These are phyloP conservation scores for Cyprinodon tularosa DNA, from an alignment of 2,113 vertebrate species.

Conservation along the genomic window DNA sequence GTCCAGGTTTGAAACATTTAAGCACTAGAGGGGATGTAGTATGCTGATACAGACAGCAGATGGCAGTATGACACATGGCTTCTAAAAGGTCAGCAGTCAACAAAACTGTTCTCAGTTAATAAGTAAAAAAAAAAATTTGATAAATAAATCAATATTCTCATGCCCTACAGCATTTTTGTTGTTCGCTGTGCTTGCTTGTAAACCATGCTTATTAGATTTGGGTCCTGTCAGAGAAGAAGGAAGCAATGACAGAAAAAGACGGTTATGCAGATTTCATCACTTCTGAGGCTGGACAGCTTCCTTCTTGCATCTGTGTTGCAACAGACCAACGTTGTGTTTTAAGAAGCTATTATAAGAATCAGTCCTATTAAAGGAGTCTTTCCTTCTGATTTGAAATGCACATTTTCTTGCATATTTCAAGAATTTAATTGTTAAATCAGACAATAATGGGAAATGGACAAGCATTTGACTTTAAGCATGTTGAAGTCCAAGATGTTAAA, in stretches of 20 bases:
- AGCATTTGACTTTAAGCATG: neutral
- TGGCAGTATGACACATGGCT: slow-evolving; percentile 34
- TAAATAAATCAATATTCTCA: neutral
- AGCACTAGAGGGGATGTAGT: slow-evolving; percentile 3
- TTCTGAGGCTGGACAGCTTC: neutral
- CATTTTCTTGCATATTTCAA: neutral
- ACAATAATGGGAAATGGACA: neutral
- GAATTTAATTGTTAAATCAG: neutral
- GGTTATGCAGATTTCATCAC: slow-evolving; percentile 32
- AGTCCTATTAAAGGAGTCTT: neutral
- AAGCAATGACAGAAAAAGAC: neutral
- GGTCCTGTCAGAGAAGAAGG: neutral
- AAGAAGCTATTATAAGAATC: neutral
- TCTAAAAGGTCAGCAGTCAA: neutral
- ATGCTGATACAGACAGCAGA: slow-evolving; percentile 22
- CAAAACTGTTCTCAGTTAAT: neutral
- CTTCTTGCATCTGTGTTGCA: slow-evolving; percentile 49
- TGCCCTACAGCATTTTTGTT: neutral
- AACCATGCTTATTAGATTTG: neutral
- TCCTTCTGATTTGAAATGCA: neutral
- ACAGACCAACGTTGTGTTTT: slow-evolving; percentile 51
- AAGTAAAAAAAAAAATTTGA: neutral
- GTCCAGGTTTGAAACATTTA: neutral
- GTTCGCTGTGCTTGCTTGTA: too few species aligned
- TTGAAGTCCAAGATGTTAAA: neutral